Evolutionary conservation across 2,113 vertebrate species (phyloP).

Genomic region (Nerophis ophidion): DNA sequence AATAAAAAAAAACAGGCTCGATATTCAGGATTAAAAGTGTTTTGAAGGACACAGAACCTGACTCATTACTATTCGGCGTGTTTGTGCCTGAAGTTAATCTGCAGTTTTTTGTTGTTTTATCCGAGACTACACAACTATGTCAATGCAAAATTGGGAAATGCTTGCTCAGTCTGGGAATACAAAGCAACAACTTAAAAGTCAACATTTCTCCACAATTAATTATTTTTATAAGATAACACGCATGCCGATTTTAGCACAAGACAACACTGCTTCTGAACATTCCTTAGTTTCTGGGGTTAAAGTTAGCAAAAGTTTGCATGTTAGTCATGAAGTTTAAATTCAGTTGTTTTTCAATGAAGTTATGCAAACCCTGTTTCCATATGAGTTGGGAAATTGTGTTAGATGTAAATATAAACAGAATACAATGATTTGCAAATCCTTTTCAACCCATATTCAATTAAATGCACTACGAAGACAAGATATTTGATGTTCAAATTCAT

Average conservation of each 20-base stretch:
- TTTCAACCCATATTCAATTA: too few species aligned
- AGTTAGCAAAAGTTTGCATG: neutral
- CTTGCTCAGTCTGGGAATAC: too few species aligned
- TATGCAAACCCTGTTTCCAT: too few species aligned
- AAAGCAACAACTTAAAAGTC: neutral
- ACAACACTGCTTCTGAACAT: neutral
- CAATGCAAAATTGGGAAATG: neutral
- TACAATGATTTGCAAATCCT: too few species aligned
- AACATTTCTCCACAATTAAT: neutral
- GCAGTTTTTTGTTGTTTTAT: neutral
- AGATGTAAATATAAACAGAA: too few species aligned
- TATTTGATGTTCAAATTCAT: too few species aligned
- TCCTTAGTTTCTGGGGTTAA: neutral
- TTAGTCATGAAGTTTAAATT: neutral
- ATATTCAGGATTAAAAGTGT: neutral
- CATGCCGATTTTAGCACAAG: constrained; percentile 10
- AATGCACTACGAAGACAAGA: too few species aligned
- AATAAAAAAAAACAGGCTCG: neutral
- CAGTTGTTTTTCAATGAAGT: constrained; percentile 1
- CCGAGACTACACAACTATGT: neutral
- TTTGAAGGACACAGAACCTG: neutral
- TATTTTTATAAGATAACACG: constrained; percentile 2
- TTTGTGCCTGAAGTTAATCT: neutral
- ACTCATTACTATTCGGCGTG: constrained; percentile 14
- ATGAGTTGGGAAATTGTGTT: too few species aligned